phyloP scores from a whole-genome alignment of 2,888 invertebrate species.

The Gryllus longicercus region DNA sequence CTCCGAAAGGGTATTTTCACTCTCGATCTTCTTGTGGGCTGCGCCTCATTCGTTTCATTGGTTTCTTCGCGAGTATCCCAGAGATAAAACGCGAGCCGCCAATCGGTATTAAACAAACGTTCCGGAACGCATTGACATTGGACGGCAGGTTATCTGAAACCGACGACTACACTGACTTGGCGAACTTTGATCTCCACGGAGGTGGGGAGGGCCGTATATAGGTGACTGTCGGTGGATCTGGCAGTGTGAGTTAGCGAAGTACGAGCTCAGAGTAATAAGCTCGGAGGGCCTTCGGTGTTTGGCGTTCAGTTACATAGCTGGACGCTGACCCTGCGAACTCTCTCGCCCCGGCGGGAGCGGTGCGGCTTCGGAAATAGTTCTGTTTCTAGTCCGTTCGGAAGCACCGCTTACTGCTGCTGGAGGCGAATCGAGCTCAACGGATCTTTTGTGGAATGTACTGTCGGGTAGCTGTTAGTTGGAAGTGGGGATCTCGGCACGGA shows the following conservation, averaged over 20 bases:
- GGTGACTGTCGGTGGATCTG: not conserved
- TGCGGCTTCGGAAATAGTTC: slow-evolving; percentile 1
- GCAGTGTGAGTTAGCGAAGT: not conserved
- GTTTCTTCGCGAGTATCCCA: not conserved
- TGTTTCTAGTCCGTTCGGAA: not conserved
- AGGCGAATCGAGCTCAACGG: not conserved
- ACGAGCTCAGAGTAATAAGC: not conserved
- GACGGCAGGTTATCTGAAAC: slow-evolving; percentile 1
- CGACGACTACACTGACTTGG: slow-evolving; percentile 5
- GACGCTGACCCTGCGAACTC: not conserved
- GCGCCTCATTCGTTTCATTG: not conserved
- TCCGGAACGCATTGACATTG: not conserved
- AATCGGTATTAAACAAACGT: slow-evolving; percentile 11
- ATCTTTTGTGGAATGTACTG: not conserved
- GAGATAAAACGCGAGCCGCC: not conserved
- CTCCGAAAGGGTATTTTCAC: too few species aligned
- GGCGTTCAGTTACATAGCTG: not conserved
- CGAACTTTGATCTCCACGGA: not conserved
- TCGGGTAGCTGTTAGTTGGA: slow-evolving; percentile 55
- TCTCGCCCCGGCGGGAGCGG: not conserved
- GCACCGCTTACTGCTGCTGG: not conserved
- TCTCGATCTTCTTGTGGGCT: too few species aligned
- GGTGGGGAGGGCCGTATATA: not conserved
- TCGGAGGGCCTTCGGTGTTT: not conserved
- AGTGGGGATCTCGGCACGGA: slow-evolving; percentile 62